Conservation (phyloP, 2,888 invertebrate species). For the Coelinius sp. region DNA sequence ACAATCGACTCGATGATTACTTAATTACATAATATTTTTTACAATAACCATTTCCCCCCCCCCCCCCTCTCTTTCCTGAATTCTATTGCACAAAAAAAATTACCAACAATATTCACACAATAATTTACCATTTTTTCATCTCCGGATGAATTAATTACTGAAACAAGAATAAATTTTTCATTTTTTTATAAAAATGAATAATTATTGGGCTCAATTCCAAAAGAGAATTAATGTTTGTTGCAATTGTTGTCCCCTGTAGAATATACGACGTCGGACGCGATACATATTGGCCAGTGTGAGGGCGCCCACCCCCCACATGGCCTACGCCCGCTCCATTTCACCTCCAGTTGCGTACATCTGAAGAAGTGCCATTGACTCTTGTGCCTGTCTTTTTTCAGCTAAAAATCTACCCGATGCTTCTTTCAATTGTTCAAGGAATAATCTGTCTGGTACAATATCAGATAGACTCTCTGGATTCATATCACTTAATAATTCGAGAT, state of each 20-base stretch:
- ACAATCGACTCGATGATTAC: slow-evolving; percentile 2
- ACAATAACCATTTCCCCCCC: background rate
- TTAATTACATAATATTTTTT: slow-evolving; percentile 17
- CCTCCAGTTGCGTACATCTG: slow-evolving; percentile 76
- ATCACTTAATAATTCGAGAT: slow-evolving; percentile 87
- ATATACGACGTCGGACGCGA: slow-evolving; percentile 67
- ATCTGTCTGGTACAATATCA: slow-evolving; percentile 82
- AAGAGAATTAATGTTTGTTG: slow-evolving; percentile 67
- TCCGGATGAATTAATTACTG: slow-evolving; percentile 20
- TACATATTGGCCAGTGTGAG: slow-evolving; percentile 69
- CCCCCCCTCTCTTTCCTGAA: background rate
- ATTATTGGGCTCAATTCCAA: slow-evolving; percentile 66
- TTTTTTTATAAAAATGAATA: background rate
- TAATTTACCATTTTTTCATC: too few relatives aligned
- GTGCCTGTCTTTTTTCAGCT: slow-evolving; percentile 87
- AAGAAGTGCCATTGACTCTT: slow-evolving; percentile 88
- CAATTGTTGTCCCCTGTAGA: slow-evolving; percentile 67
- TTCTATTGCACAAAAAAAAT: background rate
- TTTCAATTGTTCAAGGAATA: slow-evolving; percentile 85
- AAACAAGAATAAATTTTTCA: background rate
- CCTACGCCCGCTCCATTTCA: slow-evolving; percentile 70
- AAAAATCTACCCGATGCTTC: slow-evolving; percentile 87
- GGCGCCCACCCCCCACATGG: slow-evolving; percentile 70
- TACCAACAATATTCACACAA: background rate
- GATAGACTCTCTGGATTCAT: slow-evolving; percentile 92